Percentiles rank a stretch among this genome's conserved stretches.
Evolutionary conservation across 2,797 vertebrate species (phyloP).

Genomic region (Holocentrus rufus): DNA sequence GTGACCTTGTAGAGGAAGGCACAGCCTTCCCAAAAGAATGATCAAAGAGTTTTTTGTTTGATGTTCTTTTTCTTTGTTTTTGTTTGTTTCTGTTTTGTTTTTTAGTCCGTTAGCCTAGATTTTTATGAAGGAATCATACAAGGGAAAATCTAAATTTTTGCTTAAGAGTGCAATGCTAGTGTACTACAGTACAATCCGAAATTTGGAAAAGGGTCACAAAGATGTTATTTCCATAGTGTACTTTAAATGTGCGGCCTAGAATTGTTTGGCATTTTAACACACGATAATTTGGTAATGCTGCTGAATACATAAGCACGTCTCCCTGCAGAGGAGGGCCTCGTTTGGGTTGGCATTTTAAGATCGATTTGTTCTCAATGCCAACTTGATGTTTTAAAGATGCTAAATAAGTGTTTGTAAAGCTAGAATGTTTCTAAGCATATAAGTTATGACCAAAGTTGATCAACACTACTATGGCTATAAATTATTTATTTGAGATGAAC

Average conservation of each 20-base stretch:
- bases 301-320: constrained; percentile 71
- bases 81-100: constrained; percentile 24
- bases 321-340: constrained; percentile 73
- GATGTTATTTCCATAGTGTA: constrained; percentile 75
- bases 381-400: constrained; percentile 75
- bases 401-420: constrained; percentile 81
- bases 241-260: constrained; percentile 71
- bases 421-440: constrained; percentile 84
- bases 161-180: constrained; percentile 80
- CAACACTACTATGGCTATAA: constrained; percentile 85
- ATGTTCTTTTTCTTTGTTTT: not conserved
- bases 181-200: constrained; percentile 80
- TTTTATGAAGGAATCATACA: constrained; percentile 83
- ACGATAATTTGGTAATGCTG: constrained; percentile 76
- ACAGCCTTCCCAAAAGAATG: constrained; percentile 78
- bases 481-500: constrained; percentile 84
- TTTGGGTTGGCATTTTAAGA: constrained; percentile 63
- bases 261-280: constrained; percentile 74
- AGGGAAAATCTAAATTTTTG: constrained; percentile 72
- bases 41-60: constrained; percentile 72
- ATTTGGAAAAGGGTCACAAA: constrained; percentile 75
- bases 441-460: constrained; percentile 85
- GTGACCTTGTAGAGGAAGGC: constrained; percentile 81
- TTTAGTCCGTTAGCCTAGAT: constrained; percentile 73
- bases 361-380: constrained; percentile 65